Conservation (phyloP, 1,140 invertebrate species). For the Metaphire vulgaris region DNA sequence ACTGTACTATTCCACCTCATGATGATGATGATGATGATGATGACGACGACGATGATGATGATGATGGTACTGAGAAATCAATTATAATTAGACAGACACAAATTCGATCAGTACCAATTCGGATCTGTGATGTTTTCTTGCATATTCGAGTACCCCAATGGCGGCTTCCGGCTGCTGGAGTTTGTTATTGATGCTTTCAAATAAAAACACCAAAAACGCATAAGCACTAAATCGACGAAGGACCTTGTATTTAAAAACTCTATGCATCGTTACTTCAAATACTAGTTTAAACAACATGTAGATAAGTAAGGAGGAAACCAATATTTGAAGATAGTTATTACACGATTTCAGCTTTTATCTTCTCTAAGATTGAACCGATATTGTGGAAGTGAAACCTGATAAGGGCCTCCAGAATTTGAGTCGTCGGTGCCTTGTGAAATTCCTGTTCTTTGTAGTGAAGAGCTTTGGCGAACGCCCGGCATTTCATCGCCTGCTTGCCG, state of each 20-base stretch:
- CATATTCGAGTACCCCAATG: slow-evolving; percentile 80
- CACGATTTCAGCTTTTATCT: too few species aligned
- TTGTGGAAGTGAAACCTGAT: slow-evolving; percentile 64
- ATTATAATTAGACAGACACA: neutral
- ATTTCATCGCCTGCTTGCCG: slow-evolving; percentile 57
- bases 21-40: neutral
- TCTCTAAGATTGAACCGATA: too few species aligned
- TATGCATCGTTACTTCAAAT: too few species aligned
- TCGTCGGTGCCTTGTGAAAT: slow-evolving; percentile 66
- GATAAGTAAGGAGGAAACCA: too few species aligned
- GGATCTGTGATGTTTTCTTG: slow-evolving; percentile 69
- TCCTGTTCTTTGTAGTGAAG: slow-evolving; percentile 98
- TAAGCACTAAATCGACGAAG: too few species aligned
- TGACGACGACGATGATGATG: neutral
- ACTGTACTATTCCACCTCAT: too few species aligned
- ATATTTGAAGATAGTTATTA: too few species aligned
- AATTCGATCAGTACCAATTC: slow-evolving; percentile 45
- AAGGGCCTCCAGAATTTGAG: slow-evolving; percentile 80
- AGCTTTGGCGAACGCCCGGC: slow-evolving; percentile 87
- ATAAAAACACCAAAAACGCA: too few species aligned
- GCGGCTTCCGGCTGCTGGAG: slow-evolving; percentile 96
- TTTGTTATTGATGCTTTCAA: slow-evolving; percentile 87
- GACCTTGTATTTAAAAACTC: too few species aligned
- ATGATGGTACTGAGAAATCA: neutral
- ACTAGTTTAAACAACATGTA: too few species aligned